Evolutionary conservation across 2,113 vertebrate genomes (phyloP).

Genomic region (Glaucidium brasilianum): DNA sequence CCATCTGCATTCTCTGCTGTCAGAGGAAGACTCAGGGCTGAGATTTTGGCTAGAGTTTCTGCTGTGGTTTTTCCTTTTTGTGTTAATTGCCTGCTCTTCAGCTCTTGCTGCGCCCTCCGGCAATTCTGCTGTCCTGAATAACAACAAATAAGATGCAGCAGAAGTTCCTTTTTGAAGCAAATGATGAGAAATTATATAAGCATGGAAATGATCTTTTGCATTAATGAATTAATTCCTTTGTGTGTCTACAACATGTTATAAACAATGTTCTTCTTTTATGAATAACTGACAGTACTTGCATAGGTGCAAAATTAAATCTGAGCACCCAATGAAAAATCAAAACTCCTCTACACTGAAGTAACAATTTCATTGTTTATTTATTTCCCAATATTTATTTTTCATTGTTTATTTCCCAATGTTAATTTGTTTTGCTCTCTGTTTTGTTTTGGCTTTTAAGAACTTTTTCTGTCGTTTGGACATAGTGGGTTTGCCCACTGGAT

Average conservation of each 20-base stretch:
- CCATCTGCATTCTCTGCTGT: background rate
- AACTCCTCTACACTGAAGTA: background rate
- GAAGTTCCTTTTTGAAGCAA: constrained; percentile 1
- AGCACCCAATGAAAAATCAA: background rate
- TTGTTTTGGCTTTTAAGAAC: background rate
- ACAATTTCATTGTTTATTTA: background rate
- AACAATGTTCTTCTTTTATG: background rate
- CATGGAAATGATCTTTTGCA: background rate
- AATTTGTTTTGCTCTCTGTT: background rate
- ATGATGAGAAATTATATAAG: background rate
- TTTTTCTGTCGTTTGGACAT: background rate
- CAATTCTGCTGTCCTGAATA: background rate
- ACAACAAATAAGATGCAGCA: background rate
- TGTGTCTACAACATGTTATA: background rate
- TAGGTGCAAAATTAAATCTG: background rate
- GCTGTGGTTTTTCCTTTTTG: background rate
- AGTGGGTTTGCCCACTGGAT: background rate
- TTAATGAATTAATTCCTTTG: background rate
- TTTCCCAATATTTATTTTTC: background rate
- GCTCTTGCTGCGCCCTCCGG: background rate
- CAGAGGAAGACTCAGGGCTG: background rate
- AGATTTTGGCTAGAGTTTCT: background rate
- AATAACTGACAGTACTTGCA: background rate
- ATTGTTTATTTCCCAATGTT: background rate
- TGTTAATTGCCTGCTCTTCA: background rate